A percentile compares a stretch with the other conserved stretches of the same genome.
phyloP scores from a whole-genome alignment of 2,113 vertebrate genomes.

The Sorex fumeus region DNA sequence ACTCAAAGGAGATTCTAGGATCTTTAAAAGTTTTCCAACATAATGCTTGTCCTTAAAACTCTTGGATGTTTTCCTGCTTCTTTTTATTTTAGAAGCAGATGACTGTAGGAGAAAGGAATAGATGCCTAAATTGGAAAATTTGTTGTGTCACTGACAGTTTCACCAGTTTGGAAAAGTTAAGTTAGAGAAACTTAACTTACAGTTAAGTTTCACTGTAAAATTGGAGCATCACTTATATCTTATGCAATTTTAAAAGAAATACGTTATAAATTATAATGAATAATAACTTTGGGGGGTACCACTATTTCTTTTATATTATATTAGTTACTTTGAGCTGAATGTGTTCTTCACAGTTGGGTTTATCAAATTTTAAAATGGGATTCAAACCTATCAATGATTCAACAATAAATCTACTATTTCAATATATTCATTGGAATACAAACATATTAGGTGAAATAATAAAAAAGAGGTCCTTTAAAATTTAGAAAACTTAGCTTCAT shows the following conservation, averaged over 20 bases:
- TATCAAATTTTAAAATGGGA: neutral
- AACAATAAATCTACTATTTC: neutral
- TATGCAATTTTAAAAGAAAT: neutral
- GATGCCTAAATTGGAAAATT: neutral
- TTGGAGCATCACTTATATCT: neutral
- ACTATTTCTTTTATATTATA: neutral
- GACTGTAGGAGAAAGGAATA: neutral
- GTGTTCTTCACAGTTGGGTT: neutral
- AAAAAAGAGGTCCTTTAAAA: neutral
- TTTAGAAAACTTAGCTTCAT: conserved; percentile 46
- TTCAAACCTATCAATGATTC: neutral
- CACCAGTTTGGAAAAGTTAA: neutral
- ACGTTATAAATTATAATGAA: neutral
- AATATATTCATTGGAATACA: neutral
- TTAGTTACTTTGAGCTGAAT: neutral
- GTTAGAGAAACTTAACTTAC: too few species aligned
- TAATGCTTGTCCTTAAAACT: neutral
- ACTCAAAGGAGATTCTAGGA: neutral
- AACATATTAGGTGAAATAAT: neutral
- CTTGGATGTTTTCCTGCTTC: neutral
- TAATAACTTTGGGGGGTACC: neutral
- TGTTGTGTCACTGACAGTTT: neutral
- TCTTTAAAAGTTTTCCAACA: neutral
- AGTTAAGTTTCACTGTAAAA: neutral
- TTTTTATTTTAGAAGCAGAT: conserved; percentile 2